A percentile compares a stretch with the other conserved stretches of the same genome.
Evolutionary conservation across 2,113 vertebrate genomes (phyloP).

Genomic region (Mohoua ochrocephala): DNA sequence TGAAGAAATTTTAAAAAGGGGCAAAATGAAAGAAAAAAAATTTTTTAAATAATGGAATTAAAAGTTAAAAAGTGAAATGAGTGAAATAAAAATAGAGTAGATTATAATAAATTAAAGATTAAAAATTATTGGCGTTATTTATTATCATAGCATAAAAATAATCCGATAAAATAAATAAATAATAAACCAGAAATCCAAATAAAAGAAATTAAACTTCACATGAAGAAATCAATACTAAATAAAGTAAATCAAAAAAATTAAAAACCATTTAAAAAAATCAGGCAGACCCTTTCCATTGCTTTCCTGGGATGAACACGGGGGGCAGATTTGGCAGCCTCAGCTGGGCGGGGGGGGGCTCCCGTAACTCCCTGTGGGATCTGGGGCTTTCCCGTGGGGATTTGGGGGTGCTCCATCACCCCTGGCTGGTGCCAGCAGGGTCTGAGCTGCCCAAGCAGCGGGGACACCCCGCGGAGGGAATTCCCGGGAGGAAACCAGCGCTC

Average conservation of each 20-base stretch:
- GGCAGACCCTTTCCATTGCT: not conserved
- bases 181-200: not conserved
- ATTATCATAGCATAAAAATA: not conserved
- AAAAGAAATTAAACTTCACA: not conserved
- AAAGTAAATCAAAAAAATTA: not conserved
- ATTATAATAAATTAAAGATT: not conserved
- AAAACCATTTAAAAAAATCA: not conserved
- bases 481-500: not conserved
- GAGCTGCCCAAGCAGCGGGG: fast-evolving
- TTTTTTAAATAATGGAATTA: not conserved
- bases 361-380: not conserved
- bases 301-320: not conserved
- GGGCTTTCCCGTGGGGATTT: fast-evolving
- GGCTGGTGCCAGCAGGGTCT: not conserved
- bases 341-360: not conserved
- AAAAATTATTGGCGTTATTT: not conserved
- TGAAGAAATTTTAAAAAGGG: not conserved
- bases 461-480: not conserved
- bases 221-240: not conserved
- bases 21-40: not conserved
- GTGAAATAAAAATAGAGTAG: not conserved
- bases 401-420: not conserved
- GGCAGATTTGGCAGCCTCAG: not conserved
- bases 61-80: not conserved
- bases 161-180: not conserved